Evolutionary conservation across 2,797 vertebrate genomes (phyloP).

Genomic region (Psittacula echo): DNA sequence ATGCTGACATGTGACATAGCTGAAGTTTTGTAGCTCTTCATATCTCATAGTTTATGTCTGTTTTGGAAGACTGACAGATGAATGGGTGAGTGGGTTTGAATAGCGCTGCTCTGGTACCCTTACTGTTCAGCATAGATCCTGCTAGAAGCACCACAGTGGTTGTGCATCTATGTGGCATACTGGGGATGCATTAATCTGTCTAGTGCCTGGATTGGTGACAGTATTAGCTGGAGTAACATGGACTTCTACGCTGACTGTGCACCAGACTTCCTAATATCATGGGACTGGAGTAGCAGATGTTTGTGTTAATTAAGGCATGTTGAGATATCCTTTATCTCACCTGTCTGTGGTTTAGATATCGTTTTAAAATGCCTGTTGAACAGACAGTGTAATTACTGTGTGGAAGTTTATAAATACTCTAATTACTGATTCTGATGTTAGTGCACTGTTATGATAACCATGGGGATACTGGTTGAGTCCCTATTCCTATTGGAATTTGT

Average conservation of each 20-base stretch:
- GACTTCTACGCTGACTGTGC: neutral
- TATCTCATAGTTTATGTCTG: neutral
- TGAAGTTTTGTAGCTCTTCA: neutral
- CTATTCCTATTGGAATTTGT: neutral
- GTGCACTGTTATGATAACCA: neutral
- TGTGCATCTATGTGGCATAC: fast-evolving
- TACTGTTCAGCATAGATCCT: neutral
- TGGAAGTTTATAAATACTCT: neutral
- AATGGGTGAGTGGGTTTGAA: neutral
- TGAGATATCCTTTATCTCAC: neutral
- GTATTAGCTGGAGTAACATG: neutral
- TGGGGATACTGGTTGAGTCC: neutral
- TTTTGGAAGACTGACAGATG: neutral
- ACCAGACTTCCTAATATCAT: neutral
- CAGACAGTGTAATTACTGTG: neutral
- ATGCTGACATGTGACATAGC: neutral
- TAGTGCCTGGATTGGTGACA: fast-evolving
- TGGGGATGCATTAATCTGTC: neutral
- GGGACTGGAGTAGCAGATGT: conserved; percentile 22
- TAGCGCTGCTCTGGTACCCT: neutral
- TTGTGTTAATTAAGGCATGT: neutral
- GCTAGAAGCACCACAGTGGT: neutral
- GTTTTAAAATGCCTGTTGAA: neutral
- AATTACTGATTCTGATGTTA: neutral
- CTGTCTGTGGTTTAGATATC: neutral